Evolutionary conservation across 1,140 invertebrate species (phyloP).

Genomic region (Rhopalosiphum maidis): DNA sequence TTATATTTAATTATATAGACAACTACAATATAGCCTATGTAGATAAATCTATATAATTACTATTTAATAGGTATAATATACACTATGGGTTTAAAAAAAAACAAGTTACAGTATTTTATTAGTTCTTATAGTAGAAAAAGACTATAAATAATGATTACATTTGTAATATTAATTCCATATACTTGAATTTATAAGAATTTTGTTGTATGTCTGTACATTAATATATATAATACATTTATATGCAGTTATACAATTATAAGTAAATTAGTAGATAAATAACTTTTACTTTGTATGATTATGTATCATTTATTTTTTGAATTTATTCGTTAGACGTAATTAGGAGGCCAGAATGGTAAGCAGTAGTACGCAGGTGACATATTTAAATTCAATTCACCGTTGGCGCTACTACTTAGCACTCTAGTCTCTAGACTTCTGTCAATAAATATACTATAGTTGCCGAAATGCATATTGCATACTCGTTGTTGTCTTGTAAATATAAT

Average conservation of each 20-base stretch:
- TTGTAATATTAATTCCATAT: not conserved
- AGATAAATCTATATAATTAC: not conserved
- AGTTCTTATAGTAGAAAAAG: not conserved
- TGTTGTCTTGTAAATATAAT: not conserved
- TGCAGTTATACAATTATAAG: not conserved
- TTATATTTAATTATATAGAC: too few species aligned
- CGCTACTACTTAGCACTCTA: constrained; percentile 59
- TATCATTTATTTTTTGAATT: not conserved
- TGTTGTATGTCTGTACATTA: not conserved
- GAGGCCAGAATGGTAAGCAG: constrained; percentile 58
- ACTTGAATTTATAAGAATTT: too few species aligned
- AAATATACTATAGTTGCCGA: not conserved
- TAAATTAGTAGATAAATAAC: not conserved
- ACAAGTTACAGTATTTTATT: not conserved
- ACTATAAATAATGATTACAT: not conserved
- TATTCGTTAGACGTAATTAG: constrained; percentile 45
- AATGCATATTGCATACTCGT: not conserved
- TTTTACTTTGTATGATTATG: not conserved
- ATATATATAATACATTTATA: not conserved
- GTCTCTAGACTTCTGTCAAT: constrained; percentile 49
- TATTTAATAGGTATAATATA: not conserved
- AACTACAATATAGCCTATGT: too few species aligned
- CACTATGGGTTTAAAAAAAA: not conserved
- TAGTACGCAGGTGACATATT: constrained; percentile 59
- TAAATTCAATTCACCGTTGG: constrained; percentile 59